These are phyloP conservation scores for Temnothorax nylanderi DNA, from an alignment of 1,140 invertebrate genomes.

Conservation along the genomic window DNA sequence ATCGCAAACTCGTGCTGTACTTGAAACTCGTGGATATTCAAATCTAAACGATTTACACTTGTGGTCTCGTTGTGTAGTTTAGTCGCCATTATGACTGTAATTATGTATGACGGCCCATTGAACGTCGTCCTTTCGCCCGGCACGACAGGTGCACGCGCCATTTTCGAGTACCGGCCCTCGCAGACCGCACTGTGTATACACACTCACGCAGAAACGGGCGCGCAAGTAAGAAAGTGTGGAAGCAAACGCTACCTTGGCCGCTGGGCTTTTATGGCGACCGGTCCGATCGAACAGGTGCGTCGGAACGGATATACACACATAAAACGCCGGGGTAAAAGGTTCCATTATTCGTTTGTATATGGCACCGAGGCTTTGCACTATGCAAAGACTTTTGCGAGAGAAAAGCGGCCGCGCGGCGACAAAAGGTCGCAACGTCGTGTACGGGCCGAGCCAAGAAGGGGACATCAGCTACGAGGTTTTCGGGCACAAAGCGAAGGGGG, in stretches of 20 bases:
- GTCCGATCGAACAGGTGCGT: slow-evolving; percentile 80
- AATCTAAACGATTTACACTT: slow-evolving; percentile 36
- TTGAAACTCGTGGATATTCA: neutral
- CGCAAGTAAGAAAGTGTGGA: slow-evolving; percentile 73
- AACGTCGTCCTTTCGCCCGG: slow-evolving; percentile 64
- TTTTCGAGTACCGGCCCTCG: slow-evolving; percentile 70
- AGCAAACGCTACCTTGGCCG: slow-evolving; percentile 75
- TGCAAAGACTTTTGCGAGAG: slow-evolving; percentile 65
- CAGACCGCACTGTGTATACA: slow-evolving; percentile 37
- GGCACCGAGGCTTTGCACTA: slow-evolving; percentile 35
- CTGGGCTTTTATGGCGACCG: slow-evolving; percentile 76
- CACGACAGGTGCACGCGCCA: slow-evolving; percentile 74
- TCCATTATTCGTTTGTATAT: slow-evolving; percentile 71
- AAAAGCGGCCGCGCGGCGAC: slow-evolving; percentile 57
- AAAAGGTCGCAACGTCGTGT: slow-evolving; percentile 66
- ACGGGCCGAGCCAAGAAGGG: neutral
- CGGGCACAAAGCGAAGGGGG: slow-evolving; percentile 55
- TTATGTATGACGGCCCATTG: slow-evolving; percentile 46
- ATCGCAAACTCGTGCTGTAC: neutral
- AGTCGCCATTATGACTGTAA: slow-evolving; percentile 34
- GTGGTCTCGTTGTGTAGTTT: slow-evolving; percentile 31
- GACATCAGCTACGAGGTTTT: slow-evolving; percentile 23
- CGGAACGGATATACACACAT: slow-evolving; percentile 46
- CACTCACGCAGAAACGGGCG: slow-evolving; percentile 38
- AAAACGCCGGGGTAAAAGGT: slow-evolving; percentile 67